Conservation (phyloP, 2,888 invertebrate species). For the Drosophila incognita region DNA sequence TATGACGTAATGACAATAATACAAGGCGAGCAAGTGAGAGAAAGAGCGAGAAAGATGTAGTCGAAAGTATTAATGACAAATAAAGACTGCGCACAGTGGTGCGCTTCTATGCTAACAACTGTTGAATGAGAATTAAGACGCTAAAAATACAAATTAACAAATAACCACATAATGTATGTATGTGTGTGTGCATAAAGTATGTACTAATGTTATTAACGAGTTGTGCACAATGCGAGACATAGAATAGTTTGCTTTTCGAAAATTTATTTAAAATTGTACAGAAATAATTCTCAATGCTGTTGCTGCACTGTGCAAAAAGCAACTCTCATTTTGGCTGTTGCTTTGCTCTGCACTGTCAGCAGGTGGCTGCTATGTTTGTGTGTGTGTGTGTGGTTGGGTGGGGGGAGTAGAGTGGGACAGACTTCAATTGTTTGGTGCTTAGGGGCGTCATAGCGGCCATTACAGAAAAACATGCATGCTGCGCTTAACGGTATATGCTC, state of each 20-base stretch:
- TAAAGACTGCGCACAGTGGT: constrained; percentile 33
- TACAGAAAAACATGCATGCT: constrained; percentile 56
- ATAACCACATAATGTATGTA: not conserved
- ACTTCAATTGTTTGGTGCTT: constrained; percentile 49
- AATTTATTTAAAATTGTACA: not conserved
- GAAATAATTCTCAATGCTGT: constrained; percentile 4
- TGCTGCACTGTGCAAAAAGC: constrained; percentile 38
- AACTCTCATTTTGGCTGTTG: constrained; percentile 9
- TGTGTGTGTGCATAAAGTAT: not conserved
- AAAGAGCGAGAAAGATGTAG: constrained; percentile 19
- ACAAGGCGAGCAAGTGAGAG: constrained; percentile 21
- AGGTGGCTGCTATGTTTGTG: constrained; percentile 43
- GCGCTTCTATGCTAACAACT: constrained; percentile 8
- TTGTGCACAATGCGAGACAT: not conserved
- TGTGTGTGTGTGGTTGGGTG: not conserved
- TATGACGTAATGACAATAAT: constrained; percentile 71
- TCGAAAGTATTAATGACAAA: constrained; percentile 36
- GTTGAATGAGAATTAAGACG: constrained; percentile 2
- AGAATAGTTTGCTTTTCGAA: not conserved
- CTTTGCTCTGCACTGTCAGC: constrained; percentile 37
- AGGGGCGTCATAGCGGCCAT: constrained; percentile 48
- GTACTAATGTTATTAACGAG: constrained; percentile 13
- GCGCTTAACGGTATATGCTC: constrained; percentile 54
- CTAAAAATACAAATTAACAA: constrained; percentile 7
- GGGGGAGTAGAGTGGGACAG: not conserved